Conservation (phyloP, 2,888 invertebrate genomes). For the Perizoma affinitatum region DNA sequence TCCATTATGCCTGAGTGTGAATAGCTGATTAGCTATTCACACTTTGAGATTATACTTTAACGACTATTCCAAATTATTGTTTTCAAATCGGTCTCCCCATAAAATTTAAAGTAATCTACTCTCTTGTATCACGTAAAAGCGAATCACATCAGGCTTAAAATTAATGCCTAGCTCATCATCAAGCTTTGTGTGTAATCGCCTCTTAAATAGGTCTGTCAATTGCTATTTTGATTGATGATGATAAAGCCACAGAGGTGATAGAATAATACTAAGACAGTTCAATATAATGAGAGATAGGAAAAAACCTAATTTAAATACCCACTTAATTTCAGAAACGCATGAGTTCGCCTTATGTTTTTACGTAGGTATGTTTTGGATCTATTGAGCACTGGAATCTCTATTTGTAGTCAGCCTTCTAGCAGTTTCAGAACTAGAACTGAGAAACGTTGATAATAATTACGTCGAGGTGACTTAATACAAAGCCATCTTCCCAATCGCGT, state of each 20-base stretch:
- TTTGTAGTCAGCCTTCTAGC: neutral
- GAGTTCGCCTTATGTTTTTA: too few relatives aligned
- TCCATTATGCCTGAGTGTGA: too few relatives aligned
- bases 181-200: slow-evolving; percentile 30
- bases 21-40: too few relatives aligned
- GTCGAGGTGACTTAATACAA: neutral
- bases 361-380: neutral
- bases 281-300: slow-evolving; percentile 32
- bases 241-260: slow-evolving; percentile 34
- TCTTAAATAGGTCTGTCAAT: slow-evolving; percentile 37
- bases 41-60: too few relatives aligned
- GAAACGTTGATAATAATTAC: neutral
- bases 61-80: too few relatives aligned
- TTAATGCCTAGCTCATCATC: slow-evolving; percentile 28
- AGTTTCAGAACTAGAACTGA: neutral
- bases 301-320: slow-evolving; percentile 16
- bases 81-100: too few relatives aligned
- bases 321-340: slow-evolving; percentile 8
- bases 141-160: slow-evolving; percentile 25
- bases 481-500: neutral
- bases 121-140: slow-evolving; percentile 3
- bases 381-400: neutral
- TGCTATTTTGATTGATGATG: slow-evolving; percentile 36
- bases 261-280: slow-evolving; percentile 34
- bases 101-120: too few relatives aligned